These are phyloP conservation scores for Oscheius sp. DNA, from an alignment of 2,888 invertebrate genomes.

Conservation along the genomic window DNA sequence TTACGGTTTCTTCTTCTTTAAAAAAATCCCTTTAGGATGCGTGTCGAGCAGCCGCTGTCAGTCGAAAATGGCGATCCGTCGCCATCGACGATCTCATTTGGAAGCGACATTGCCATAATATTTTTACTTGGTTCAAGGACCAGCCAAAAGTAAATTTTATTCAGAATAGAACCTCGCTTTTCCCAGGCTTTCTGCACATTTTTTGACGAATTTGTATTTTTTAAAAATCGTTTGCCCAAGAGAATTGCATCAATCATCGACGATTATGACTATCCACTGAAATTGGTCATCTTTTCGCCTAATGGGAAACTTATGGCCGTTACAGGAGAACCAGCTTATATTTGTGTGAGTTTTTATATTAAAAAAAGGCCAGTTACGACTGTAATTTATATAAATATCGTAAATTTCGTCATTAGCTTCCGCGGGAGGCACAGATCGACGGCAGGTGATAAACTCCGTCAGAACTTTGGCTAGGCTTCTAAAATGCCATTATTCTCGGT, in stretches of 20 bases:
- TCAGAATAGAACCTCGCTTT: background rate
- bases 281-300: conserved; percentile 15
- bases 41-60: conserved; percentile 16
- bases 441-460: too few species aligned
- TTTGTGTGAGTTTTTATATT: conserved; percentile 33
- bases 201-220: conserved; percentile 23
- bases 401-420: too few species aligned
- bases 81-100: conserved; percentile 8
- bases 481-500: too few species aligned
- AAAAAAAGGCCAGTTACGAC: too few species aligned
- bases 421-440: too few species aligned
- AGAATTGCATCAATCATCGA: background rate
- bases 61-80: conserved; percentile 5
- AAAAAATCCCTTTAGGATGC: conserved; percentile 4
- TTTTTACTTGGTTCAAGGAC: conserved; percentile 6
- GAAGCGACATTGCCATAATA: conserved; percentile 5
- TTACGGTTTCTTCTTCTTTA: background rate
- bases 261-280: conserved; percentile 18
- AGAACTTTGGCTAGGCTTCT: too few species aligned
- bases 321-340: conserved; percentile 18
- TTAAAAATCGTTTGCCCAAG: conserved; percentile 24
- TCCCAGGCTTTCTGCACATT: conserved; percentile 8
- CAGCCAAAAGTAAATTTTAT: conserved; percentile 11
- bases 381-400: too few species aligned
- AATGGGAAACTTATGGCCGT: conserved; percentile 27